Evolutionary conservation across 2,113 vertebrate genomes (phyloP).

Genomic region (Vanacampus margaritifer): DNA sequence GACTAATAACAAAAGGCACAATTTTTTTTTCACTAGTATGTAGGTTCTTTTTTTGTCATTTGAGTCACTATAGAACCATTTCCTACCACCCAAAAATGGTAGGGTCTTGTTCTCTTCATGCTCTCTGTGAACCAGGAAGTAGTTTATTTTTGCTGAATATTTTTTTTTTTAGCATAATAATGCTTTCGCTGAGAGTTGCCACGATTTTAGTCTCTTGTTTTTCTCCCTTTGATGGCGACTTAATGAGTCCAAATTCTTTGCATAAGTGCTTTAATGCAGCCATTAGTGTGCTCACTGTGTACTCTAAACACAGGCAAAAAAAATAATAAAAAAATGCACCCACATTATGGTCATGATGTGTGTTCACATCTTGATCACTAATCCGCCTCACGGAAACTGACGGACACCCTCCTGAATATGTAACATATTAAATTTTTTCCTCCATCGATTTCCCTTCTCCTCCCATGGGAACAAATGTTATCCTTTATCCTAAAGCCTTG

Average conservation of each 20-base stretch:
- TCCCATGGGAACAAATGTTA: constrained; percentile 49
- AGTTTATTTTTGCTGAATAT: neutral
- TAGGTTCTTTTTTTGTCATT: neutral
- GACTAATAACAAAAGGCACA: too few relatives aligned
- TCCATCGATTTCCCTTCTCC: constrained; percentile 32
- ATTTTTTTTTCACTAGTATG: too few relatives aligned
- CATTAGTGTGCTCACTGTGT: neutral
- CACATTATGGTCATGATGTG: constrained; percentile 7
- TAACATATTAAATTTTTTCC: constrained; percentile 55
- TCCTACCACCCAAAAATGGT: neutral
- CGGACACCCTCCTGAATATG: constrained; percentile 38
- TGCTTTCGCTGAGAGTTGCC: neutral
- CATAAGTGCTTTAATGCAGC: neutral
- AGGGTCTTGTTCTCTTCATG: neutral
- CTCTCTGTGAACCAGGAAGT: neutral
- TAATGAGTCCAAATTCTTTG: neutral
- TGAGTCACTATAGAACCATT: neutral
- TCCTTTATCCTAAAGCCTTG: constrained; percentile 39
- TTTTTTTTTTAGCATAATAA: neutral
- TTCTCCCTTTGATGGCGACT: neutral
- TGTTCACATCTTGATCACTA: constrained; percentile 23
- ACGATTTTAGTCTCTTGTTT: neutral
- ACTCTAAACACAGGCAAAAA: neutral
- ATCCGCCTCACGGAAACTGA: constrained; percentile 21
- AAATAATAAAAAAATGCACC: neutral